A percentile compares a stretch with the other conserved stretches of the same genome.
These are phyloP conservation scores for Felis catus DNA, from an alignment of 2,113 vertebrate species.

Conservation along the genomic window DNA sequence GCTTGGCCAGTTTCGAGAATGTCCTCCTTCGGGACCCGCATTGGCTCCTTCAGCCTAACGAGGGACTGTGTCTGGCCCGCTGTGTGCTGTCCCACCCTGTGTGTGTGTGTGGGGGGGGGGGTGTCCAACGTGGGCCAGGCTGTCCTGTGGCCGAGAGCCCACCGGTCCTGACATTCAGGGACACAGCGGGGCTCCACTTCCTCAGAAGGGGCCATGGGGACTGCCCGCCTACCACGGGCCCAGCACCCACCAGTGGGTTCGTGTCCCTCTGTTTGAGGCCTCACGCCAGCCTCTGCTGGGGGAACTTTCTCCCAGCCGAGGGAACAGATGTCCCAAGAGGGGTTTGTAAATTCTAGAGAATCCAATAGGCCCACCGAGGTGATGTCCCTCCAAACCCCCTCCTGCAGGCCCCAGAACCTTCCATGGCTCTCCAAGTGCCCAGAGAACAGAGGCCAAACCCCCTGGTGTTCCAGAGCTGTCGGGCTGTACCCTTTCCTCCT, in stretches of 20 bases:
- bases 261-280: rapidly evolving
- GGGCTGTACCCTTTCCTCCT: no score
- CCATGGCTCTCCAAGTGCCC: background rate
- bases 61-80: background rate
- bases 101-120: rapidly evolving
- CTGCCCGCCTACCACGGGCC: rapidly evolving
- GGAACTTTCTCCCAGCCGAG: background rate
- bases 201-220: no score
- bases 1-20: background rate
- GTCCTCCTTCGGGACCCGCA: background rate
- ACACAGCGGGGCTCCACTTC: rapidly evolving
- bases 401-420: background rate
- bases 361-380: no score
- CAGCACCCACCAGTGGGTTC: background rate
- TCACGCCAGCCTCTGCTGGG: rapidly evolving
- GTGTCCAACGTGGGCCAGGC: rapidly evolving
- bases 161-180: rapidly evolving
- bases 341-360: background rate
- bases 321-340: background rate
- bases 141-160: rapidly evolving
- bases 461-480: background rate
- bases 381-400: no score
- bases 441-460: background rate
- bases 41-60: background rate
- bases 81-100: rapidly evolving